These are phyloP conservation scores for Eustalomyia histrio DNA, from an alignment of 2,888 invertebrate species.

Conservation along the genomic window DNA sequence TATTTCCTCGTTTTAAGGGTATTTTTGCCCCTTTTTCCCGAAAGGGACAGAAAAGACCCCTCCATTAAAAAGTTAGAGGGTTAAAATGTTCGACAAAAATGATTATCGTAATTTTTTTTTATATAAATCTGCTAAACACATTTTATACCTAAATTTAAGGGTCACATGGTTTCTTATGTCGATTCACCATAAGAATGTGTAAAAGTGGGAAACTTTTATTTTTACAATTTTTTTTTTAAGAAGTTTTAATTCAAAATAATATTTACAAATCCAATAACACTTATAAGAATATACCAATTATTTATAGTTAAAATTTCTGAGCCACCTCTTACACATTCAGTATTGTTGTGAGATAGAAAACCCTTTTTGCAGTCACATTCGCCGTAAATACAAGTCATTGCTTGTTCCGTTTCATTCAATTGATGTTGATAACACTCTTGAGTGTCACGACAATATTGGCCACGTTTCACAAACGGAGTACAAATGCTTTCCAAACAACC, in stretches of 20 bases:
- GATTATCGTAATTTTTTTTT: too few species aligned
- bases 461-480: slow-evolving; percentile 58
- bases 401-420: slow-evolving; percentile 60
- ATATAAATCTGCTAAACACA: too few species aligned
- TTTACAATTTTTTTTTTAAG: too few species aligned
- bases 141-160: too few species aligned
- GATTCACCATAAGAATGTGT: too few species aligned
- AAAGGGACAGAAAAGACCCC: too few species aligned
- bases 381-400: slow-evolving; percentile 69
- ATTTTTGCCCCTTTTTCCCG: too few species aligned
- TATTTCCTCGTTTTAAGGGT: too few species aligned
- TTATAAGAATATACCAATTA: not conserved
- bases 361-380: slow-evolving; percentile 71
- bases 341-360: slow-evolving; percentile 60
- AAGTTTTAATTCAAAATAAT: slow-evolving; percentile 1
- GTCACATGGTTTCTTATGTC: too few species aligned
- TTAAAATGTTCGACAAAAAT: too few species aligned
- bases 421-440: slow-evolving; percentile 70
- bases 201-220: too few species aligned
- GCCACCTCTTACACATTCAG: slow-evolving; percentile 48
- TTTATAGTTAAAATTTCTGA: not conserved
- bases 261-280: slow-evolving; percentile 13
- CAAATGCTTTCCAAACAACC: slow-evolving; percentile 56
- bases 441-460: slow-evolving; percentile 69
- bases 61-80: too few species aligned